Conservation (phyloP, 2,888 invertebrate species). For the Chrysopilus asiliformis region DNA sequence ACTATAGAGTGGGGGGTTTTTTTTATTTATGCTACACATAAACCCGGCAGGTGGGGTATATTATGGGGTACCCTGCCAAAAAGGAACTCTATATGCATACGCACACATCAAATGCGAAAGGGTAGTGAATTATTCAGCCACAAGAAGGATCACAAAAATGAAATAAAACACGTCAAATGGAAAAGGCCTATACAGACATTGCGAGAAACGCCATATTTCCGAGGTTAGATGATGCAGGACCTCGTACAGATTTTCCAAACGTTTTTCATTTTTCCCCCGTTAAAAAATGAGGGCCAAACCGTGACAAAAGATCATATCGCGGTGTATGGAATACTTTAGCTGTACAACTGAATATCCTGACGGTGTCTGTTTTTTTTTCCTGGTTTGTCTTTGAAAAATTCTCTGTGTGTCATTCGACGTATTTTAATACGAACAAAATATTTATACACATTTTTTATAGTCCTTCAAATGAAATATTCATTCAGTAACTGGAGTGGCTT, state of each 20-base stretch:
- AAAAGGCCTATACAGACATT: constrained; percentile 1
- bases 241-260: constrained; percentile 1
- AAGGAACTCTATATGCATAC: constrained; percentile 5
- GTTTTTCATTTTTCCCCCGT: no score
- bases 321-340: no score
- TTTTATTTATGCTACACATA: no score
- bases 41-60: no score
- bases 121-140: constrained; percentile 12
- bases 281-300: no score
- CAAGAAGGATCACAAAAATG: constrained; percentile 15
- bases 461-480: constrained; percentile 13
- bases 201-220: background rate
- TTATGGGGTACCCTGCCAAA: no score
- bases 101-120: constrained; percentile 3
- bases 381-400: no score
- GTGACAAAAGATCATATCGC: no score
- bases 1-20: no score
- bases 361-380: no score
- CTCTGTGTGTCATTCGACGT: constrained; percentile 13
- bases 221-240: background rate
- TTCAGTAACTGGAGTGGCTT: no score
- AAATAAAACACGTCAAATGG: constrained; percentile 11
- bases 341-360: no score
- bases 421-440: constrained; percentile 13
- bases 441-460: constrained; percentile 14